These are phyloP conservation scores for Notiomystis cincta DNA, from an alignment of 2,113 vertebrate genomes.

Conservation along the genomic window DNA sequence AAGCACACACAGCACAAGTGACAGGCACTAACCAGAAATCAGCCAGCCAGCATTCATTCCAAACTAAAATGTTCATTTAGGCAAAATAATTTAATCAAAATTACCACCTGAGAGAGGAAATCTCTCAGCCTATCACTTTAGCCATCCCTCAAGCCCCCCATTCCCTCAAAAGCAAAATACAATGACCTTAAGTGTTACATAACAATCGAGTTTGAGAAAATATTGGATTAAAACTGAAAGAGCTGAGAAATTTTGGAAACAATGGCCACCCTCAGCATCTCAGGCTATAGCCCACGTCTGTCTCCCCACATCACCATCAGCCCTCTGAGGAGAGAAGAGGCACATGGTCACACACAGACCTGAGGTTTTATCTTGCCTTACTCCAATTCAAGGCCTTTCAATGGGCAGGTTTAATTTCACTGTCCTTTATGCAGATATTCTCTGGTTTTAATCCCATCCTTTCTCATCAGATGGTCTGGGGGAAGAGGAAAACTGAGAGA, in stretches of 20 bases:
- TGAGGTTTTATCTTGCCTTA: background rate
- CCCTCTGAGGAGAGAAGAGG: no score
- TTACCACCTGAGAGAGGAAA: background rate
- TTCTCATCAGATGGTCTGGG: background rate
- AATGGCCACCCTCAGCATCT: background rate
- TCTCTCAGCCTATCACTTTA: background rate
- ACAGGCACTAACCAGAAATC: background rate
- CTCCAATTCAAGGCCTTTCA: accelerated
- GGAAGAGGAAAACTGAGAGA: background rate
- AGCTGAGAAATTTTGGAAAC: background rate
- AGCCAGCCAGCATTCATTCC: background rate
- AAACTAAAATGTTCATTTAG: background rate
- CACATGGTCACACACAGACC: accelerated
- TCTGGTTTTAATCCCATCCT: background rate
- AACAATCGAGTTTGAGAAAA: background rate
- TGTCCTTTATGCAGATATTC: background rate
- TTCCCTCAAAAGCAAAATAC: background rate
- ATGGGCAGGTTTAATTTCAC: background rate
- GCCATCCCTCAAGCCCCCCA: background rate
- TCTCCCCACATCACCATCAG: background rate
- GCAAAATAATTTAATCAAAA: background rate
- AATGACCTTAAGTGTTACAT: background rate
- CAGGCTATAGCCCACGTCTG: accelerated
- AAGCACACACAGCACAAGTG: background rate
- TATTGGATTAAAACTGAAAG: background rate